Conservation (phyloP, 2,888 invertebrate genomes). For the Sinelater perroti region DNA sequence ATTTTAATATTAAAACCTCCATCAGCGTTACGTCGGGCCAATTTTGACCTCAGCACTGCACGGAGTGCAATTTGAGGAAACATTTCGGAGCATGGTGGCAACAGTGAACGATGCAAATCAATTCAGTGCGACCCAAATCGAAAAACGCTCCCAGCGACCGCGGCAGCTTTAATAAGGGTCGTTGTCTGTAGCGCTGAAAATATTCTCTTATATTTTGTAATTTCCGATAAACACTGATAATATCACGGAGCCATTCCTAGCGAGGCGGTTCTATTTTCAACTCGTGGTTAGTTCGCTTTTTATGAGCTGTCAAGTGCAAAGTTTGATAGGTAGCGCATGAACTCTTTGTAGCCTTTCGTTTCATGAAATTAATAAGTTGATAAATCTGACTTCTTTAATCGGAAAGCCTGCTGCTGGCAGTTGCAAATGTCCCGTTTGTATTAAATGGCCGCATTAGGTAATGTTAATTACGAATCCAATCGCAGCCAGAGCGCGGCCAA, state of each 20-base stretch:
- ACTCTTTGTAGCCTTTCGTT: constrained; percentile 12
- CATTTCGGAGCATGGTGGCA: too few species aligned
- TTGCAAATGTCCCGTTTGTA: constrained; percentile 12
- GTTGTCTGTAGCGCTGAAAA: constrained; percentile 4
- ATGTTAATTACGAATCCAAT: constrained; percentile 9
- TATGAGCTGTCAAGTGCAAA: constrained; percentile 26
- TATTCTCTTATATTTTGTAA: constrained; percentile 16
- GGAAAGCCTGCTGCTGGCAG: constrained; percentile 6
- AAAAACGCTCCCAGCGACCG: too few species aligned
- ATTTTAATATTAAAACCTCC: constrained; percentile 16
- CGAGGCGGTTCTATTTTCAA: constrained; percentile 18
- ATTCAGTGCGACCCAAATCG: too few species aligned
- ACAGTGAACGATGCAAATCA: too few species aligned
- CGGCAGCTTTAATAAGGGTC: neutral
- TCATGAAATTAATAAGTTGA: constrained; percentile 22
- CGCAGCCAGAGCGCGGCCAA: neutral
- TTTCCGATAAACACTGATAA: constrained; percentile 18
- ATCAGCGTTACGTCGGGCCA: constrained; percentile 12
- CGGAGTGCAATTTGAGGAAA: neutral
- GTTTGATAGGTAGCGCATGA: constrained; percentile 19
- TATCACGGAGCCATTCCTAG: constrained; percentile 6
- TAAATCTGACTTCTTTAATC: constrained; percentile 19
- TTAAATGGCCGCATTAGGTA: neutral
- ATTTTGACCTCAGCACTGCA: constrained; percentile 2
- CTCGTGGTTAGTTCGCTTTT: constrained; percentile 15